These are phyloP conservation scores for Pachyrhynchus sulphureomaculatus DNA, from an alignment of 1,140 invertebrate species.

Conservation along the genomic window DNA sequence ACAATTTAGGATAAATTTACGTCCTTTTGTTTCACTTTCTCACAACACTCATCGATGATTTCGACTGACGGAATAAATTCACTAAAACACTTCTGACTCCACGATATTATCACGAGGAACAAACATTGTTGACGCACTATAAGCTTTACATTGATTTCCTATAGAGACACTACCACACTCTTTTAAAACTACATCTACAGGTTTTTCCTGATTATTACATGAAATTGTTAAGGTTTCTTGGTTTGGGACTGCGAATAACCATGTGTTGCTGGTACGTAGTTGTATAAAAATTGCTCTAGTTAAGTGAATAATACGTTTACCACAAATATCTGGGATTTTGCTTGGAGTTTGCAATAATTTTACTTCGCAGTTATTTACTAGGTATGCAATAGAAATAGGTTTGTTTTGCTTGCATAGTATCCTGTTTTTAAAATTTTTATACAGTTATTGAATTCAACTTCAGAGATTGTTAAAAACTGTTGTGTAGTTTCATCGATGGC, in stretches of 20 bases:
- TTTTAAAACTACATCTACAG: background rate
- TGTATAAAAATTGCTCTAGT: background rate
- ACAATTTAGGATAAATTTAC: background rate
- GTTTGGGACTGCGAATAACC: background rate
- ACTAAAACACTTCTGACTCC: background rate
- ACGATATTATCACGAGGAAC: background rate
- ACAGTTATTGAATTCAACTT: background rate
- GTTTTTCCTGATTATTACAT: background rate
- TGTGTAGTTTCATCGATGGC: too few relatives aligned
- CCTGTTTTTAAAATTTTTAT: background rate
- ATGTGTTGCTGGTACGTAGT: background rate
- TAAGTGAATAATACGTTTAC: background rate
- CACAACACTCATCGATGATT: background rate
- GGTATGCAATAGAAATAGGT: background rate
- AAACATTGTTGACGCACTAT: too few relatives aligned
- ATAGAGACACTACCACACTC: background rate
- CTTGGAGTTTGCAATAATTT: background rate
- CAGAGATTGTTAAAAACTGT: background rate
- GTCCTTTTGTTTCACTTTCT: background rate
- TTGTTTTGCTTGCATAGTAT: background rate
- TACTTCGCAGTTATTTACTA: background rate
- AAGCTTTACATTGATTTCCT: too few relatives aligned
- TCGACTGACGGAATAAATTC: background rate
- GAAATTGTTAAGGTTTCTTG: background rate
- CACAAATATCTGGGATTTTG: constrained; percentile 2